Base-by-base conservation (phyloP, 1,140 invertebrate species). In the Drosophila nasuta region DNA sequence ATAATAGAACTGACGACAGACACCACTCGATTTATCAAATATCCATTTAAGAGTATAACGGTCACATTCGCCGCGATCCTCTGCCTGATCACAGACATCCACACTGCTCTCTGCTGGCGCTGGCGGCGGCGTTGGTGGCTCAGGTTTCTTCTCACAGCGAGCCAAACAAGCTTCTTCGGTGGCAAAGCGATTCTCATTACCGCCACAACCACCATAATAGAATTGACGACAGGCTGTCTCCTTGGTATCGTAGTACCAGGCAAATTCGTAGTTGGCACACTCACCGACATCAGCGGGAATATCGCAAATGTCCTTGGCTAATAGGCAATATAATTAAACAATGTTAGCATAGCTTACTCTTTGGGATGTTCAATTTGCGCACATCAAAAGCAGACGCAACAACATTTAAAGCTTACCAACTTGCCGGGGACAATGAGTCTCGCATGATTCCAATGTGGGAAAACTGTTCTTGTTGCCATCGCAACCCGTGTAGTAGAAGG, bases 401-500 rank as follows among this genome's bases (percentile, higher is more conserved):
- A 86, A 87, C 83, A 87, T 76, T 62, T 35, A 81, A 82, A 77
- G 79, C 96, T 96, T 94, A 97, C 96, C 96, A 80, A 96, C 95
- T 91, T 95, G 94, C 59, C 95, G 93, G 45, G 97, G 96, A 93
- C 98, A 99, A 82, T 95, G 94, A 60, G 94, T 92, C 85, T 96
- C 95, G 93, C 98, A 99, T 92, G 95, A 94, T 73, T 95, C 94
- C 92, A 95, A 94, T 91, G 94, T 95, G 46, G 94, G 94, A 94
- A 97, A 99, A 90, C 96, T 96, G 94, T 98, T 98, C 86, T 94
- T 94, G 94, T 98, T 99, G 72, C 97, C 98, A 79, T 95, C 95
- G 93, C 97, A 98, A 75, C 98, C 98, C 68, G 95, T 96, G 94
- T 97, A 99, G 95, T 98, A 98, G 94, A 99, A 99, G 49, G 97